Evolutionary conservation across 2,797 vertebrate species (phyloP), one percentile per base, ranked within the genome.

Genomic region (Aeoliscus strigatus): DNA sequence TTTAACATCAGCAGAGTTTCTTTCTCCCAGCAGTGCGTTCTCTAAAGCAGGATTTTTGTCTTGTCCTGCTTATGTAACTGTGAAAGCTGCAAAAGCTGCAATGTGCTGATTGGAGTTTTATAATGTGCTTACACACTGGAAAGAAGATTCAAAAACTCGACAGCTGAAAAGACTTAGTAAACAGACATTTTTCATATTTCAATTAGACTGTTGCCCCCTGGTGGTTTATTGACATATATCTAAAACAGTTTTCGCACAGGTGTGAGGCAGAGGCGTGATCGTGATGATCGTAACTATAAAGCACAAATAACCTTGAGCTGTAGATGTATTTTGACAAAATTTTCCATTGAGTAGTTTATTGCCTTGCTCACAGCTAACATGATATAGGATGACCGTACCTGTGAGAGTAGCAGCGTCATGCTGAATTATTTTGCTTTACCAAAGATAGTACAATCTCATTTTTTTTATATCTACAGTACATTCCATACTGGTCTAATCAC

Each of bases 41-140:
- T 56, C 38, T 29, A 25, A 51, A 50, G 35, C 50, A 39, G 55
- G 34, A 47, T 53, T 66, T 77, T 55, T 61, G 58, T 74, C 61
- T 63, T 66, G 44, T 63, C 51, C 36, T 53, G 47, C 70, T 81
- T 78, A 76, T 13, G 51, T 78, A 78, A 80, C 68, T 42, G 56
- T 27, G 10, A 17, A 6, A 21, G 2, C 63, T 21, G 6, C 18
- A 21, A 12, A 68, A 48, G 68, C 73, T 76, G 73, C 60, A 63
- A 32, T 45, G 56, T 70, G 72, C 67, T 60, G 65, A 75, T 67
- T 72, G 71, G 39, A 70, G 33, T 63, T 74, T 58, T 57, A 65
- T 62, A 50, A 40, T 66, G 40, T 56, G 47, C 35, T 60, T 49
- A 13, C 64, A 47, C 28, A 53, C 60, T 66, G 75, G 46, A 52